Evolutionary conservation across 2,113 vertebrate genomes (phyloP).

Genomic region (Bagarius yarrelli): DNA sequence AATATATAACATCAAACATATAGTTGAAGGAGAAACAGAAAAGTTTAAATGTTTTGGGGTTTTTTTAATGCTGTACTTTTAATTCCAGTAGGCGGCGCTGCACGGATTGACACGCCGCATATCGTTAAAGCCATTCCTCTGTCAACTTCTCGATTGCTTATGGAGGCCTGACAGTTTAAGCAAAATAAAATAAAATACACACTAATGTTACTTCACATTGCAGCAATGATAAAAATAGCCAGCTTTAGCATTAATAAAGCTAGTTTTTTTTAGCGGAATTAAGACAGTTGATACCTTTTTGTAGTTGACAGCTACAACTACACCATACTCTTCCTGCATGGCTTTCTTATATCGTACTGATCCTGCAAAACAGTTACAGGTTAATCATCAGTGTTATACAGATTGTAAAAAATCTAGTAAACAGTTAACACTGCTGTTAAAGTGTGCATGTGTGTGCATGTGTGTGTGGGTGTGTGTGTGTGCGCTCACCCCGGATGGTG

Average conservation of each 20-base stretch:
- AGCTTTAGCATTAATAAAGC: neutral
- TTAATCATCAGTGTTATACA: neutral
- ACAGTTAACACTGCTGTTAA: neutral
- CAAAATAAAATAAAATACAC: neutral
- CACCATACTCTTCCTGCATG: constrained; percentile 62
- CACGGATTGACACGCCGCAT: constrained; percentile 72
- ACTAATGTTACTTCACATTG: neutral
- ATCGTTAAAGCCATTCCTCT: constrained; percentile 64
- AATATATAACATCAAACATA: neutral
- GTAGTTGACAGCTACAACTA: constrained; percentile 74
- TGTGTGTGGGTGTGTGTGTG: too few relatives aligned
- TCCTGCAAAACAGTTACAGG: constrained; percentile 46
- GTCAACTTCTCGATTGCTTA: constrained; percentile 71
- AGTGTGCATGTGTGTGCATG: too few relatives aligned
- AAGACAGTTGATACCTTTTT: constrained; percentile 69
- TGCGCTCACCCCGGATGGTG: constrained; percentile 38
- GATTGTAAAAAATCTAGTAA: neutral
- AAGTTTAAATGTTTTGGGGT: neutral
- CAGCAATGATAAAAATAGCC: neutral
- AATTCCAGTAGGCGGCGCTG: constrained; percentile 62
- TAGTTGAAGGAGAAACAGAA: neutral
- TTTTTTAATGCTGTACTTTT: constrained; percentile 67
- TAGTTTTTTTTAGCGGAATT: neutral
- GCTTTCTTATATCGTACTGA: constrained; percentile 62
- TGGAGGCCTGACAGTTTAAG: constrained; percentile 62